Conservation (phyloP, 2,113 vertebrate species). For the Tamias sibiricus region DNA sequence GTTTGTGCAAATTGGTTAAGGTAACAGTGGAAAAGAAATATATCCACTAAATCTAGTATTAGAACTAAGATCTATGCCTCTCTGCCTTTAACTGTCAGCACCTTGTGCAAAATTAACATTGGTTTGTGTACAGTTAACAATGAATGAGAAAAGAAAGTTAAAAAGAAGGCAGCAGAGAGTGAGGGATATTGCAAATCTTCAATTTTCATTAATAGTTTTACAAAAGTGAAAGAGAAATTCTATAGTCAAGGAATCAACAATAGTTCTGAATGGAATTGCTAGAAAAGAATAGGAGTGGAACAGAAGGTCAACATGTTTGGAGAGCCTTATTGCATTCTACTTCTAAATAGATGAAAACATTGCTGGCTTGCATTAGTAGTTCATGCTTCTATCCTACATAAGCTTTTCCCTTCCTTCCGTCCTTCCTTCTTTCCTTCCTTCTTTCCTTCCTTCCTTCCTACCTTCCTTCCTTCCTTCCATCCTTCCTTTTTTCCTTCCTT, state of each 20-base stretch:
- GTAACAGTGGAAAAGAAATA: not conserved
- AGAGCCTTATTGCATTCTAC: not conserved
- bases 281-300: not conserved
- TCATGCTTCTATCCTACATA: not conserved
- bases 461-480: not conserved
- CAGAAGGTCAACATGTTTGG: not conserved
- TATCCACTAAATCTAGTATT: not conserved
- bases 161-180: not conserved
- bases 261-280: not conserved
- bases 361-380: not conserved
- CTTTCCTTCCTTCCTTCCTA: too few species aligned
- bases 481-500: too few species aligned
- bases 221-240: not conserved
- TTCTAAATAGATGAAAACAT: not conserved
- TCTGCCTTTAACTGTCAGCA: not conserved
- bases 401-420: not conserved
- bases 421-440: too few species aligned
- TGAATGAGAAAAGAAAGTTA: not conserved
- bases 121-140: not conserved
- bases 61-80: not conserved
- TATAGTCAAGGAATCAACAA: not conserved
- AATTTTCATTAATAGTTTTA: conserved; percentile 7
- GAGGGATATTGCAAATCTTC: not conserved
- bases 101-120: not conserved
- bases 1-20: not conserved